phyloP scores from a whole-genome alignment of 64 coral and sea anemone genomes.

The Porites lutea region DNA sequence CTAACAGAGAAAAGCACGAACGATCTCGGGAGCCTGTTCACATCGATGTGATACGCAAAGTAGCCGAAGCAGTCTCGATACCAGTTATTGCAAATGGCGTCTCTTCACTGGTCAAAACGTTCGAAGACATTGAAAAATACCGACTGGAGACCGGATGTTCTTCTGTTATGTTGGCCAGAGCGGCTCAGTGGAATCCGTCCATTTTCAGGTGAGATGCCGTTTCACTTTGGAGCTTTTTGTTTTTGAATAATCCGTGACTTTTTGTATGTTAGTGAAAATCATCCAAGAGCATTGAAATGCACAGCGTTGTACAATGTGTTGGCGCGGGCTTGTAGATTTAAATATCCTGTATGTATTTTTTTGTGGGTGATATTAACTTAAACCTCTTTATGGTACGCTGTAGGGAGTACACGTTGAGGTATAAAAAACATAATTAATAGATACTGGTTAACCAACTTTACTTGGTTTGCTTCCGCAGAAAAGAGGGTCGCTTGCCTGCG shows the following conservation, averaged over 20 bases:
- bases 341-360: too few relatives aligned
- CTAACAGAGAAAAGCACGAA: slow-evolving; percentile 81
- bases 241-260: too few relatives aligned
- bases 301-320: background rate
- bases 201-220: slow-evolving; percentile 82
- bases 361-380: too few relatives aligned
- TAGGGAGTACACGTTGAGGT: too few relatives aligned
- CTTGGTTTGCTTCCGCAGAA: slow-evolving; percentile 45
- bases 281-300: background rate
- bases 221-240: too few relatives aligned
- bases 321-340: too few relatives aligned
- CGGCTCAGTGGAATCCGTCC: slow-evolving; percentile 96
- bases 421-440: too few relatives aligned
- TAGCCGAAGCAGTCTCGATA: slow-evolving; percentile 75
- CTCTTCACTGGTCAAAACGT: slow-evolving; percentile 81
- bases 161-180: slow-evolving; percentile 96
- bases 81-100: slow-evolving; percentile 97
- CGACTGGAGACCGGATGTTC: slow-evolving; percentile 77
- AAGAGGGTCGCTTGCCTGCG: slow-evolving; percentile 72
- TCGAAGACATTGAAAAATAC: slow-evolving; percentile 90
- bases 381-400: too few relatives aligned
- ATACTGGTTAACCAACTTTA: background rate
- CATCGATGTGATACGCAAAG: slow-evolving; percentile 75
- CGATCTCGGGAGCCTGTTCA: slow-evolving; percentile 84
- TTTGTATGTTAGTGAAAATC: too few relatives aligned